Evolutionary conservation across 2,797 vertebrate genomes (phyloP), one percentile per base, ranked within the genome.

Genomic region (Phrynocephalus vlangalii): DNA sequence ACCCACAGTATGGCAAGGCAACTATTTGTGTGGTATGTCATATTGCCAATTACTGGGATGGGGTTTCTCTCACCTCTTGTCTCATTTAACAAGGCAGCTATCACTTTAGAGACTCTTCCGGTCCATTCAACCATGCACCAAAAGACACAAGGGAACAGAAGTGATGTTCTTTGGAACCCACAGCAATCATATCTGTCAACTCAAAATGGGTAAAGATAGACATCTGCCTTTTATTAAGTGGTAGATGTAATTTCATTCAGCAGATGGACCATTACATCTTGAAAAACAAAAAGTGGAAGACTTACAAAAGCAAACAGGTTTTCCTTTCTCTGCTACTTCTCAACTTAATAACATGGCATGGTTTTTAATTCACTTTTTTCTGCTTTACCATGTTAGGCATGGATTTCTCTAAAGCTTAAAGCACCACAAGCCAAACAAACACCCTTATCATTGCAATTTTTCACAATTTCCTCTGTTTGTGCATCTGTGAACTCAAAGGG

Each of bases 291-390:
- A n/a, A 87, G 86, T 50, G 70, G 24, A 7, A 56, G 15, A 84
- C 75, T 83, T 91, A 68, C 16, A 67, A 22, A n/a, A 91, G 48
- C 22, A 75, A 78, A 82, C 88, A 44, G 91, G 72, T 84, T 56
- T 8, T 60, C 88, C 66, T 78, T 83, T 63, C 60, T 81, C 30
- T 70, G 24, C 80, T 71, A 52, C 22, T 85, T 70, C 87, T 88
- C 87, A 86, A 68, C 91, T 85, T 79, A 94, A 90, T 63, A 79
- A 85, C 91, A 91, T 93, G 85, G 90, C 50, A 87, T 81, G 90
- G 88, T 92, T 91, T 95, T 94, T 92, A 90, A 94, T 94, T 90
- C 95, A 93, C 94, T 91, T 67, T 95, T 95, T 94, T 72, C 91
- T 85, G 79, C 84, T 82, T 86, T 92, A 87, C 85, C 87, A 90